These are phyloP conservation scores for Aquatica leii DNA, from an alignment of 2,888 invertebrate genomes.

Conservation along the genomic window DNA sequence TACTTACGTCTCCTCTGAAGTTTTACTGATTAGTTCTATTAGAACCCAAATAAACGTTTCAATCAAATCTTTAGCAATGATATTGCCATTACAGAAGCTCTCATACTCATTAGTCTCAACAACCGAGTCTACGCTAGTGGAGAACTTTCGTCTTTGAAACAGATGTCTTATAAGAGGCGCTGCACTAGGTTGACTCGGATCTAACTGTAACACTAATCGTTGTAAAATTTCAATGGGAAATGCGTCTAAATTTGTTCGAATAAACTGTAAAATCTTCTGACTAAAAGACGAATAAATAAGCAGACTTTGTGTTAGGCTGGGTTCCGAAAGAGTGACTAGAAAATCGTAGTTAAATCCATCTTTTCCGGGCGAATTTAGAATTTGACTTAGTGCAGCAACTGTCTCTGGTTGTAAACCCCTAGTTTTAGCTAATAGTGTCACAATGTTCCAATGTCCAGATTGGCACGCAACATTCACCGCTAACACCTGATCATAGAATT, in stretches of 20 bases:
- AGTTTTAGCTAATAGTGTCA: constrained; percentile 61
- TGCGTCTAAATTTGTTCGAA: constrained; percentile 50
- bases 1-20: constrained; percentile 46
- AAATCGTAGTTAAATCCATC: constrained; percentile 53
- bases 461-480: constrained; percentile 71
- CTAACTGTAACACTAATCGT: constrained; percentile 66
- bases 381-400: constrained; percentile 64
- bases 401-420: constrained; percentile 67
- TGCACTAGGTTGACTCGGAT: constrained; percentile 68
- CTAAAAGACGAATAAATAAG: constrained; percentile 53
- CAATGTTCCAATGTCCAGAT: constrained; percentile 68
- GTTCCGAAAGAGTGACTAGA: constrained; percentile 56
- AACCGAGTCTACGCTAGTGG: constrained; percentile 62
- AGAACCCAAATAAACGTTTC: constrained; percentile 64
- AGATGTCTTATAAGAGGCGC: constrained; percentile 59
- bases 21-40: constrained; percentile 60
- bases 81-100: constrained; percentile 48
- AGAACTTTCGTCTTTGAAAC: constrained; percentile 54
- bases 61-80: constrained; percentile 60
- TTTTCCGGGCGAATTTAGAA: constrained; percentile 56
- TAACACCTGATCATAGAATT: constrained; percentile 70
- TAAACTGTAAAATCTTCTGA: constrained; percentile 53
- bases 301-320: constrained; percentile 56
- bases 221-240: constrained; percentile 55
- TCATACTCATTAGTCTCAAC: constrained; percentile 62